Percentiles rank a stretch among this genome's conserved stretches.
Evolutionary conservation across 2,888 invertebrate species (phyloP).

Genomic region (Leptopilina syphax): DNA sequence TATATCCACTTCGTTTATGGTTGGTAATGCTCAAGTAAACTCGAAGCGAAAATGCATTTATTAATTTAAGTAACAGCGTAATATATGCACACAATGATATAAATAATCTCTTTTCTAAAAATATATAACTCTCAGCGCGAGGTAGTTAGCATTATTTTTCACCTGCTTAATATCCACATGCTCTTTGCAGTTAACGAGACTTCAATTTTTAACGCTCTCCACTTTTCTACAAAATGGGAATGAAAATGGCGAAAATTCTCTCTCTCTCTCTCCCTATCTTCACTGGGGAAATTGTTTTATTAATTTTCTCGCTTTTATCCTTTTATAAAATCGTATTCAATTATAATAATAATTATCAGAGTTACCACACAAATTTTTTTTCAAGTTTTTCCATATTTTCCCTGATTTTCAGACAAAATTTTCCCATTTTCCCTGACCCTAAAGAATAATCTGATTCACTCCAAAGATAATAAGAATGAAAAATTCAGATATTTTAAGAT

Average conservation of each 20-base stretch:
- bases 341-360: too few species aligned
- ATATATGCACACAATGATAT: constrained; percentile 10
- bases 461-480: too few species aligned
- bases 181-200: not conserved
- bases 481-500: too few species aligned
- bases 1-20: constrained; percentile 30
- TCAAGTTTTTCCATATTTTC: too few species aligned
- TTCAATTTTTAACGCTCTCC: not conserved
- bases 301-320: too few species aligned
- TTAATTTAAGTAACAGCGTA: constrained; percentile 23
- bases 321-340: too few species aligned
- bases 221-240: not conserved
- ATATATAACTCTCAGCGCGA: not conserved
- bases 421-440: too few species aligned
- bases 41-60: constrained; percentile 16
- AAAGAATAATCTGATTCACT: too few species aligned
- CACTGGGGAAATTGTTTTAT: not conserved
- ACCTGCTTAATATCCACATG: constrained; percentile 1
- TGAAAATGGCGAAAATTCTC: not conserved
- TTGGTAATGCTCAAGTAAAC: constrained; percentile 16
- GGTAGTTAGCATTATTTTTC: not conserved
- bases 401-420: too few species aligned
- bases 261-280: too few species aligned
- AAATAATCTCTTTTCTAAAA: not conserved
- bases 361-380: too few species aligned